These are phyloP conservation scores for Pachypanchax playfairii DNA, from an alignment of 2,113 vertebrate genomes.

Conservation along the genomic window DNA sequence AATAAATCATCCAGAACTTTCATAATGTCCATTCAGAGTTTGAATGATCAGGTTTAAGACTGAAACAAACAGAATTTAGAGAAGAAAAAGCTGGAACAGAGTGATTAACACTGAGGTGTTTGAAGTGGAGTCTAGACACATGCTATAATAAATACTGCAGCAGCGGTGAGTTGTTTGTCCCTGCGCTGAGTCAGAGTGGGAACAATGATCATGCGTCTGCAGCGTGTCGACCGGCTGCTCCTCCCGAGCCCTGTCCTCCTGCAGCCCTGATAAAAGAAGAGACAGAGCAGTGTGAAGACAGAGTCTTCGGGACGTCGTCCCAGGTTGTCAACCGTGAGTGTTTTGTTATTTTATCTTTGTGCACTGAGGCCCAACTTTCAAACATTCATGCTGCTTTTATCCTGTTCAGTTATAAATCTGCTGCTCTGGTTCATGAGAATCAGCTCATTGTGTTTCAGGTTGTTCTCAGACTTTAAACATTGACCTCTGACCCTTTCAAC, in stretches of 20 bases:
- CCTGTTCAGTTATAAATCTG: not conserved
- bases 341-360: constrained; percentile 29
- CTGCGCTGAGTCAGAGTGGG: constrained; percentile 65
- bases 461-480: not conserved
- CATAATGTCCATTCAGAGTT: not conserved
- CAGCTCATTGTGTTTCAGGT: not conserved
- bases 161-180: constrained; percentile 29
- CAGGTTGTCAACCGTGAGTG: constrained; percentile 64
- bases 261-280: constrained; percentile 59
- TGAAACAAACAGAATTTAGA: too few species aligned
- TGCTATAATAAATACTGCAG: constrained; percentile 44
- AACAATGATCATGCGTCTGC: constrained; percentile 59
- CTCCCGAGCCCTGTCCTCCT: constrained; percentile 11
- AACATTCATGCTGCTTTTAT: not conserved
- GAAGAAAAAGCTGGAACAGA: constrained; percentile 4
- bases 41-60: not conserved
- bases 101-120: constrained; percentile 52
- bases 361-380: not conserved
- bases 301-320: constrained; percentile 11
- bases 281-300: not conserved
- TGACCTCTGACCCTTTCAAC: constrained; percentile 32
- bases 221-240: constrained; percentile 1
- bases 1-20: too few species aligned
- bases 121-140: constrained; percentile 47
- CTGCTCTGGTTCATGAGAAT: not conserved